Conservation (phyloP, 2,113 vertebrate species). For the human region GRCh38 chr19:30379001-30379500, state of each 20-base stretch:
- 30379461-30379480: not conserved
- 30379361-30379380: not conserved
- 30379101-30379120: not conserved
- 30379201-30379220: accelerated
- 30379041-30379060: not conserved
- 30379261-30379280: no score
- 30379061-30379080: not conserved
- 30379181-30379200: not conserved
- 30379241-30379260: not conserved
- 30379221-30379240: not conserved
- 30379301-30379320: accelerated
- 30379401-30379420: not conserved
- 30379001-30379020: not conserved
- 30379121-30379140: not conserved
- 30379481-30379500: not conserved
- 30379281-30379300: not conserved
- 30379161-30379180: not conserved
- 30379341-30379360: accelerated
- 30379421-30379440: not conserved
- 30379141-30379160: not conserved
- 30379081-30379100: not conserved
- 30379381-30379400: not conserved
- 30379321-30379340: not conserved
- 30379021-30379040: not conserved
- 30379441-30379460: not conserved